phyloP scores from a whole-genome alignment of 2,113 vertebrate species.

The Todiramphus saurophagus region DNA sequence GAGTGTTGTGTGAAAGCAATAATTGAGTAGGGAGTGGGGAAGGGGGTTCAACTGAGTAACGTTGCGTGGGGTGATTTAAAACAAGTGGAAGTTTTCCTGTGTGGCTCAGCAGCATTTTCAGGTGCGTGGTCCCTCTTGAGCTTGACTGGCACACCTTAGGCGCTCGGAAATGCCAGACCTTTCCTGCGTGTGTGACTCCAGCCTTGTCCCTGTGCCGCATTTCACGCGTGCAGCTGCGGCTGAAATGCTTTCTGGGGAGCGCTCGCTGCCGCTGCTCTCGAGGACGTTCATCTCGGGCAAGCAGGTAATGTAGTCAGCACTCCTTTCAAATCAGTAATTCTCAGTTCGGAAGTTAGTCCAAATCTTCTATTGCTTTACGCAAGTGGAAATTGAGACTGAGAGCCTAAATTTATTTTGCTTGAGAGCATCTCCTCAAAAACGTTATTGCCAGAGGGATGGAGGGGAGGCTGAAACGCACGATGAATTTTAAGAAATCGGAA shows the following conservation, averaged over 20 bases:
- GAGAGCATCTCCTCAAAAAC: not conserved
- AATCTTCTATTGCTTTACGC: not conserved
- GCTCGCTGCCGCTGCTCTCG: not conserved
- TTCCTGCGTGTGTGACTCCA: not conserved
- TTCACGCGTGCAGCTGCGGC: not conserved
- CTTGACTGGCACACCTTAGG: not conserved
- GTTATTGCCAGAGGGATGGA: rapidly evolving
- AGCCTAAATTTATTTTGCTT: not conserved
- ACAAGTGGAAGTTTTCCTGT: not conserved
- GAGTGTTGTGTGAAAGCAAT: not conserved
- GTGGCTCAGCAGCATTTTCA: not conserved
- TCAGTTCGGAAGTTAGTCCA: not conserved
- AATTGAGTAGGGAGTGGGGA: not conserved
- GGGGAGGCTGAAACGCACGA: not conserved
- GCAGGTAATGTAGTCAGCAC: not conserved
- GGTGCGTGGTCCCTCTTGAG: not conserved
- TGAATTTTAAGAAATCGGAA: not conserved
- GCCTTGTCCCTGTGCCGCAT: not conserved
- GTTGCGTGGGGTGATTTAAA: not conserved
- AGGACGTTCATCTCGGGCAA: not conserved
- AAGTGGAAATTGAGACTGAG: not conserved
- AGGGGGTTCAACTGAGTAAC: not conserved
- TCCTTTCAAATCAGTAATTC: not conserved
- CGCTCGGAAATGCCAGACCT: not conserved
- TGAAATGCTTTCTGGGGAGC: not conserved